phyloP scores from a whole-genome alignment of 1,140 invertebrate genomes.

The Hyphantria cunea region DNA sequence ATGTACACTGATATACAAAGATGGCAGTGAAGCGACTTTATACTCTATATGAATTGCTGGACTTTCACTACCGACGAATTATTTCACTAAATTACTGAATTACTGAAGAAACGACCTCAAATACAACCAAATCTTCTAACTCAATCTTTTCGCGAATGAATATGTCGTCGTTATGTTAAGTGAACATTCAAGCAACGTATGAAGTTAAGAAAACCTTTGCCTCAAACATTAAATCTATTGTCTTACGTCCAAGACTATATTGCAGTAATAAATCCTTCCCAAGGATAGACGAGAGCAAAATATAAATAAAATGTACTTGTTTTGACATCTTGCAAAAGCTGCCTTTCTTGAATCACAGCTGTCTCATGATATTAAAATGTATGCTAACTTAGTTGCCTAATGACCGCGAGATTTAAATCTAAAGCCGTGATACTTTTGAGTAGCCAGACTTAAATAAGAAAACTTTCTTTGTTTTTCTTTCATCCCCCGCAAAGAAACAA shows the following conservation, averaged over 20 bases:
- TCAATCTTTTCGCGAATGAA: constrained; percentile 3
- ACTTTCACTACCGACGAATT: too few relatives aligned
- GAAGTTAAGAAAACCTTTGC: constrained; percentile 26
- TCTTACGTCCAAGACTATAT: constrained; percentile 34
- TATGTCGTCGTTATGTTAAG: constrained; percentile 18
- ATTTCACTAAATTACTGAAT: too few relatives aligned
- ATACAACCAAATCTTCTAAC: background rate
- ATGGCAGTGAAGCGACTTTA: too few relatives aligned
- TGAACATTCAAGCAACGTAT: constrained; percentile 22
- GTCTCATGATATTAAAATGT: constrained; percentile 53
- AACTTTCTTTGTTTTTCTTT: constrained; percentile 46
- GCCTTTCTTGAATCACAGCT: constrained; percentile 42
- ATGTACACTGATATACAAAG: too few relatives aligned
- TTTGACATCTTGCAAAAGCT: constrained; percentile 47
- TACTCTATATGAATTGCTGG: too few relatives aligned
- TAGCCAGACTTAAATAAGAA: constrained; percentile 55
- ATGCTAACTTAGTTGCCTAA: constrained; percentile 62
- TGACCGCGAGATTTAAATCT: constrained; percentile 65
- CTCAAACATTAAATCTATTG: constrained; percentile 24
- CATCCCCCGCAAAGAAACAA: constrained; percentile 2
- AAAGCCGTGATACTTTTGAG: constrained; percentile 46
- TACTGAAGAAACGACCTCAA: background rate
- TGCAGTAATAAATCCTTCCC: constrained; percentile 39
- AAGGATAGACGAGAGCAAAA: constrained; percentile 37
- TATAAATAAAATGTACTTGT: constrained; percentile 51